Conservation (phyloP, 1,140 invertebrate species). For the Rhagoletis pomonella region DNA sequence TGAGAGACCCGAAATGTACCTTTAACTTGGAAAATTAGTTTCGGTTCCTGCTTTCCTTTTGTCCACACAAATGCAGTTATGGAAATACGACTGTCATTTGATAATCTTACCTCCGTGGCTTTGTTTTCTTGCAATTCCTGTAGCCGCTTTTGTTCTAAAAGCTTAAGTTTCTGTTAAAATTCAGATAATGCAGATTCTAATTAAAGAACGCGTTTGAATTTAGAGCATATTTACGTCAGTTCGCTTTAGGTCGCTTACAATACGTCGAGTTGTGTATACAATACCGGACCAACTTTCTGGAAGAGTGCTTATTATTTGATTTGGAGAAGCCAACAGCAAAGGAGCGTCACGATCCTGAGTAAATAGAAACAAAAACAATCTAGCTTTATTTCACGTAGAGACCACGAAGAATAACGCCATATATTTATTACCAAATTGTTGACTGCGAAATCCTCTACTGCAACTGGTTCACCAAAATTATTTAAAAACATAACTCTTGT, state of each 20-base stretch:
- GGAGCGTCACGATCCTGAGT: neutral
- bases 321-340: neutral
- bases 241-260: neutral
- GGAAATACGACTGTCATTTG: neutral
- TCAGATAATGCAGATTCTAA: neutral
- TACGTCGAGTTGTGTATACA: neutral
- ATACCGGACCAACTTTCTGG: neutral
- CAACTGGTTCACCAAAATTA: slow-evolving; percentile 10
- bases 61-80: slow-evolving; percentile 12
- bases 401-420: neutral
- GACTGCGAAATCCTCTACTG: neutral
- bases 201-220: neutral
- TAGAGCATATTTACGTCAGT: neutral
- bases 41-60: neutral
- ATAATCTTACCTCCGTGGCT: neutral
- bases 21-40: slow-evolving; percentile 20
- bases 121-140: neutral
- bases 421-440: neutral
- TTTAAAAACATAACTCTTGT: slow-evolving; percentile 6
- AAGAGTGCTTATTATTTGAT: neutral
- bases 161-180: neutral
- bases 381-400: neutral
- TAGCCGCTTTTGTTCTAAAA: neutral
- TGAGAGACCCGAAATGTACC: neutral
- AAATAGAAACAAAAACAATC: neutral